A percentile compares a stretch with the other conserved stretches of the same genome.
These are phyloP conservation scores for Hololepta plana DNA, from an alignment of 2,888 invertebrate species.

Conservation along the genomic window DNA sequence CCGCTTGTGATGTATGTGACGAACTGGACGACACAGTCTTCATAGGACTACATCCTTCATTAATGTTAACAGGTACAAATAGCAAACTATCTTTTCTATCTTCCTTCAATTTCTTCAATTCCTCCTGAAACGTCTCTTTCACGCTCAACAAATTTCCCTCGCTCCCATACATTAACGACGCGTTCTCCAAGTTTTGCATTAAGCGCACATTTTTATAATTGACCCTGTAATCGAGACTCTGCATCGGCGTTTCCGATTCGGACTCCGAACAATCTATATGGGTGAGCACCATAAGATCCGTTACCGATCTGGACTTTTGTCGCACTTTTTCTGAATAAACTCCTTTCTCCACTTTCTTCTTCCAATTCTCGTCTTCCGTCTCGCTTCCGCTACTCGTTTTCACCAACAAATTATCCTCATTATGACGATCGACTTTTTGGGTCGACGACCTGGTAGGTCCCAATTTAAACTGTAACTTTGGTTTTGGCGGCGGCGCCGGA, in stretches of 20 bases:
- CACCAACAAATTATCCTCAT: constrained; percentile 1
- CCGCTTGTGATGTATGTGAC: no score
- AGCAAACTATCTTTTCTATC: constrained; percentile 25
- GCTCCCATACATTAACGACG: constrained; percentile 29
- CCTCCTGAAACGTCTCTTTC: constrained; percentile 34
- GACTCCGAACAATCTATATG: constrained; percentile 45
- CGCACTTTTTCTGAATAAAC: constrained; percentile 42
- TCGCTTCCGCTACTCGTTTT: constrained; percentile 34
- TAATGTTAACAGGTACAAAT: constrained; percentile 28
- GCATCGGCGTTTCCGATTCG: constrained; percentile 32
- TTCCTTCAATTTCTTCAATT: constrained; percentile 30
- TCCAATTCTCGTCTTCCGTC: constrained; percentile 45
- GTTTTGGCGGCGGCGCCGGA: constrained; percentile 28
- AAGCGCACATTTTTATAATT: constrained; percentile 26
- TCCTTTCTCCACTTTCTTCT: constrained; percentile 36
- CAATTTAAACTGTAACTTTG: constrained; percentile 23
- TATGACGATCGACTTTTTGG: constrained; percentile 3
- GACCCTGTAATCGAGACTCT: constrained; percentile 22
- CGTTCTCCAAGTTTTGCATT: constrained; percentile 20
- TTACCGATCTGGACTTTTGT: constrained; percentile 45
- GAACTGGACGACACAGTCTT: no score
- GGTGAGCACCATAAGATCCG: constrained; percentile 47
- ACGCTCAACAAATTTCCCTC: constrained; percentile 36
- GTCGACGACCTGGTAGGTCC: constrained; percentile 15
- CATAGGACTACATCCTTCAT: no score